phyloP scores from a whole-genome alignment of 2,797 vertebrate genomes.

The Spea hammondii region DNA sequence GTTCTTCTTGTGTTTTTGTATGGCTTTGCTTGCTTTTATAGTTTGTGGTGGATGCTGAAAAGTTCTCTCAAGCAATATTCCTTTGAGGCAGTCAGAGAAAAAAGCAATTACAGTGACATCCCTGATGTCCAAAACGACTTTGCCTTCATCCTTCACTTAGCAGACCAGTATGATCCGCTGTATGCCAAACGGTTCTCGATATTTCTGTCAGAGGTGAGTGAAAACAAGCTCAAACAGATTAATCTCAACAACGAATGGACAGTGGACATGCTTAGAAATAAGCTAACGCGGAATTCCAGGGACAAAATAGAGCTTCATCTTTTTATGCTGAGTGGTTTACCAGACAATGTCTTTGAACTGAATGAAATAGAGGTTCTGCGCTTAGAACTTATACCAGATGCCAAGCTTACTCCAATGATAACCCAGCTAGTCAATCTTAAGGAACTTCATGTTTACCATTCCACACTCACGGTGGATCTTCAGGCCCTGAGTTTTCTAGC shows the following conservation, averaged over 20 bases:
- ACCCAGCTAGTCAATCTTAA: conserved; percentile 72
- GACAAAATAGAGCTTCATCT: conserved; percentile 75
- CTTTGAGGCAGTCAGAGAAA: conserved; percentile 74
- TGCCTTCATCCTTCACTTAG: conserved; percentile 78
- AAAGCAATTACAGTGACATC: conserved; percentile 78
- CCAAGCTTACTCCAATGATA: conserved; percentile 69
- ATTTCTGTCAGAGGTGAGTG: conserved; percentile 77
- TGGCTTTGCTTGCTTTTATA: conserved; percentile 74
- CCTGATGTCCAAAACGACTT: conserved; percentile 79
- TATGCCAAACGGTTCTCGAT: conserved; percentile 78
- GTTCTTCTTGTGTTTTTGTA: conserved; percentile 73
- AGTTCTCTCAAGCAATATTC: conserved; percentile 79
- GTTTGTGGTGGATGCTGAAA: conserved; percentile 78
- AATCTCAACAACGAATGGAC: conserved; percentile 79
- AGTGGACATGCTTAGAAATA: conserved; percentile 73
- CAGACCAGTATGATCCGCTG: conserved; percentile 77
- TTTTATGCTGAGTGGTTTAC: conserved; percentile 76
- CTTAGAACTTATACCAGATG: conserved; percentile 76
- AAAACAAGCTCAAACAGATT: conserved; percentile 78
- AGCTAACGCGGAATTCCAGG: conserved; percentile 68
- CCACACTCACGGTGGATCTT: conserved; percentile 69
- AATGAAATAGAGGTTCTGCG: conserved; percentile 75
- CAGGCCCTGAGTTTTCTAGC: conserved; percentile 71
- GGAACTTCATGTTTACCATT: conserved; percentile 73
- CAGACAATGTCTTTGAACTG: conserved; percentile 75